A percentile compares a stretch with the other conserved stretches of the same genome.
Conservation (phyloP, 2,797 vertebrate species). For the Nannoperca obscura region DNA sequence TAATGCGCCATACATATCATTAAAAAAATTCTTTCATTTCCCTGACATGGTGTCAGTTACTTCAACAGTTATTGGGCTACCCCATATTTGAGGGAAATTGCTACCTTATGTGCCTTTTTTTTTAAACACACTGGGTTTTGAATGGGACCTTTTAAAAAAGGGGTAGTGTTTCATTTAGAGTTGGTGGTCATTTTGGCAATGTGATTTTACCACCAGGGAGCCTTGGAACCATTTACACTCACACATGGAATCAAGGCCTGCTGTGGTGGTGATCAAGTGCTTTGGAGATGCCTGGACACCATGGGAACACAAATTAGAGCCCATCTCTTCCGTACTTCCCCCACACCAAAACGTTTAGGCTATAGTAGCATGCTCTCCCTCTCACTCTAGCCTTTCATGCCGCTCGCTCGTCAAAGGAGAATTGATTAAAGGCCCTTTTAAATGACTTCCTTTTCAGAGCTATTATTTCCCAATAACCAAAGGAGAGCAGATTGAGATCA, state of each 20-base stretch:
- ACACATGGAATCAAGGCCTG: conserved; percentile 87
- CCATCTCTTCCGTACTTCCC: conserved; percentile 73
- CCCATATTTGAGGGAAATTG: conserved; percentile 84
- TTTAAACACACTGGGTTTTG: conserved; percentile 60
- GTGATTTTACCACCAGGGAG: conserved; percentile 80
- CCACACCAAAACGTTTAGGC: conserved; percentile 74
- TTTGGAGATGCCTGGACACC: conserved; percentile 84
- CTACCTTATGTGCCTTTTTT: conserved; percentile 80
- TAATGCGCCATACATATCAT: conserved; percentile 52
- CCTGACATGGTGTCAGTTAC: conserved; percentile 79
- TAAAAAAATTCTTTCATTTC: conserved; percentile 63
- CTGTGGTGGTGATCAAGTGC: conserved; percentile 84
- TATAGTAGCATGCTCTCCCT: conserved; percentile 66
- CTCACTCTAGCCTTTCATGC: conserved; percentile 81
- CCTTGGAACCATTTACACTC: conserved; percentile 85
- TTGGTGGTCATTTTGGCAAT: conserved; percentile 84
- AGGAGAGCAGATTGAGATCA: conserved; percentile 82
- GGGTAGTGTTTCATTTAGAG: conserved; percentile 83
- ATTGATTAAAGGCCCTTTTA: conserved; percentile 88
- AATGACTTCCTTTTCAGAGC: conserved; percentile 86
- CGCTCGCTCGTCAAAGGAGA: conserved; percentile 79
- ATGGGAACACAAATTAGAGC: conserved; percentile 85
- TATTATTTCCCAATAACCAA: conserved; percentile 87
- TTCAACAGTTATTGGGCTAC: conserved; percentile 78
- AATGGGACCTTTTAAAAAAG: conserved; percentile 83